Percentiles rank a stretch among this genome's conserved stretches.
phyloP scores from a whole-genome alignment of 2,113 vertebrate genomes.

The Sinocyclocheilus rhinocerous region DNA sequence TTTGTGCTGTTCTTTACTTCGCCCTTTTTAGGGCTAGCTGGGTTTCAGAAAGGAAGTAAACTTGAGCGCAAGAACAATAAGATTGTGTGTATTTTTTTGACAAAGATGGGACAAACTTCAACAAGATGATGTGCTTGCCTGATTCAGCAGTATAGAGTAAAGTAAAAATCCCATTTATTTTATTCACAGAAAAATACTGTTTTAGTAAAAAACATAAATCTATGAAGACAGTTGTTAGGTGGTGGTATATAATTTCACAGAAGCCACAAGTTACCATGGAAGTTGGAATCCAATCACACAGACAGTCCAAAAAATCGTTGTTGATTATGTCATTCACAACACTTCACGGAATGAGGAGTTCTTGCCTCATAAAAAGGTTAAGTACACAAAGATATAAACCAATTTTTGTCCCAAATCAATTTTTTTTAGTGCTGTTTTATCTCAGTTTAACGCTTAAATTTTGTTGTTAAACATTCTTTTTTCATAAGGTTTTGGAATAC shows the following conservation, averaged over 20 bases:
- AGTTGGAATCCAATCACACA: neutral
- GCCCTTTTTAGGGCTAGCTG: constrained; percentile 27
- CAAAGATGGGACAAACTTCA: neutral
- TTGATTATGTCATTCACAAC: neutral
- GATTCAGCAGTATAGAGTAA: neutral
- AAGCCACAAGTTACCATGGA: no score
- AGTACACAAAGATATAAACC: neutral
- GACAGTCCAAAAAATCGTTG: neutral
- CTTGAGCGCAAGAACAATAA: constrained; percentile 17
- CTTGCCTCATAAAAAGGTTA: neutral
- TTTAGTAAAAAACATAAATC: neutral
- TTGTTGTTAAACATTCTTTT: neutral
- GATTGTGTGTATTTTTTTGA: constrained; percentile 38
- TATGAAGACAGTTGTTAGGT: neutral
- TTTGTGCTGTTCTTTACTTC: constrained; percentile 34
- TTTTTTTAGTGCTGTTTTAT: neutral
- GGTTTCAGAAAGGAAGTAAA: constrained; percentile 21
- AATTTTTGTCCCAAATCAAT: neutral
- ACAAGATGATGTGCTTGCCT: neutral
- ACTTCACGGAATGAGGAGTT: neutral
- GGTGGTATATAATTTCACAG: neutral
- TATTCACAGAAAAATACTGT: neutral
- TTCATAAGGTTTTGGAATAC: neutral
- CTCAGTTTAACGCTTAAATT: neutral
- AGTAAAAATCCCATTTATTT: neutral